phyloP scores from a whole-genome alignment of 1,140 invertebrate genomes.

The Drosophila arizonae region DNA sequence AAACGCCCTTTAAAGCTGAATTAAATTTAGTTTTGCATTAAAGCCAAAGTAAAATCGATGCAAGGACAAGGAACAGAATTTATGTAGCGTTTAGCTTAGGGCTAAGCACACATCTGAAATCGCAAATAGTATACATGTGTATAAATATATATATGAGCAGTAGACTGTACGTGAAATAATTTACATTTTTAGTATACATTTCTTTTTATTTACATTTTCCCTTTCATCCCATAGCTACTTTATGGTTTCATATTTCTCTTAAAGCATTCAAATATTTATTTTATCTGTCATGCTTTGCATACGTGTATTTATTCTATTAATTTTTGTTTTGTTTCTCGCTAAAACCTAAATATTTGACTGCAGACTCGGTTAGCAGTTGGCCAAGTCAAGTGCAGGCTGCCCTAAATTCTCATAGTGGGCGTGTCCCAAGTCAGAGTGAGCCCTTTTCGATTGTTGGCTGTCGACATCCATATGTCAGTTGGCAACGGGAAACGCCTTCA shows the following conservation, averaged over 20 bases:
- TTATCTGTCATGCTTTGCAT: not conserved
- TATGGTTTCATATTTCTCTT: no score
- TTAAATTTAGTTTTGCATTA: not conserved
- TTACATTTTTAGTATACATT: no score
- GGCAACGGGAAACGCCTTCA: not conserved
- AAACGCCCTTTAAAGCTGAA: not conserved
- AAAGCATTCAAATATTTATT: no score
- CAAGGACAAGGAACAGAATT: no score
- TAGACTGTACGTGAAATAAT: no score
- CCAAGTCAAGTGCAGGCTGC: constrained; percentile 53
- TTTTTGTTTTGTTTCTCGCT: not conserved
- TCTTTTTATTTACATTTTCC: no score
- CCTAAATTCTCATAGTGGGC: constrained; percentile 48
- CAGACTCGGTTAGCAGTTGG: constrained; percentile 35
- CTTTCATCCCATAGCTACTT: no score
- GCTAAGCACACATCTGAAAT: no score
- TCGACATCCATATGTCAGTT: not conserved
- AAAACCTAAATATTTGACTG: constrained; percentile 43
- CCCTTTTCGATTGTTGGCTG: not conserved
- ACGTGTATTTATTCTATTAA: not conserved
- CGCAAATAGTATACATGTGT: no score
- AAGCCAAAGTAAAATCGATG: not conserved
- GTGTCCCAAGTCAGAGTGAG: not conserved
- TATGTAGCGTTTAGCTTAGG: no score
- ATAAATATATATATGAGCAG: no score